Conservation (phyloP, 1,140 invertebrate genomes). For the Coelopa frigida region DNA sequence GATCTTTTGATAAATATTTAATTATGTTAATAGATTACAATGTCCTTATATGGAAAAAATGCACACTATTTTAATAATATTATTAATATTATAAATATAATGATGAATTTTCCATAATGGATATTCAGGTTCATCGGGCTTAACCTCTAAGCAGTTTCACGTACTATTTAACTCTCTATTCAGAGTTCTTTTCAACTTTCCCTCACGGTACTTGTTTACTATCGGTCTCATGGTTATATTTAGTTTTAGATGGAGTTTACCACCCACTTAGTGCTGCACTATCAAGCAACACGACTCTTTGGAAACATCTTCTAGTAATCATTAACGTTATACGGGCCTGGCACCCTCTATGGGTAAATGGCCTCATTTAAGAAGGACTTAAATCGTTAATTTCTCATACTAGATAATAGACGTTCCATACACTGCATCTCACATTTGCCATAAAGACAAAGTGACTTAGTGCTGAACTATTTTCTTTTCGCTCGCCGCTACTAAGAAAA, state of each 20-base stretch:
- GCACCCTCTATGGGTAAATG: constrained; percentile 59
- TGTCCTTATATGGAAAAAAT: too few species aligned
- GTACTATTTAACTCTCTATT: too few species aligned
- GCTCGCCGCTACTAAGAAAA: constrained; percentile 81
- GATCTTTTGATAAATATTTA: too few species aligned
- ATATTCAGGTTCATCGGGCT: constrained; percentile 17
- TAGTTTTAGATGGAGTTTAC: constrained; percentile 20
- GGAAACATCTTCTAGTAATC: constrained; percentile 52
- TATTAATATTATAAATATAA: constrained; percentile 37
- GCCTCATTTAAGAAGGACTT: constrained; percentile 31
- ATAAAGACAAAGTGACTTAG: constrained; percentile 21
- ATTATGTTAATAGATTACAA: too few species aligned
- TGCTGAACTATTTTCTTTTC: constrained; percentile 53
- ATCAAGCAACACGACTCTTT: constrained; percentile 63
- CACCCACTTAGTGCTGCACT: constrained; percentile 76
- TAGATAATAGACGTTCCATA: constrained; percentile 22
- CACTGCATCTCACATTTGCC: constrained; percentile 24
- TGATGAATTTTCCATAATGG: constrained; percentile 25
- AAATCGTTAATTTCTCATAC: constrained; percentile 39
- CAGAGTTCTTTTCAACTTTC: too few species aligned
- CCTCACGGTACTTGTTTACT: too few species aligned
- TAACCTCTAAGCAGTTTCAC: too few species aligned
- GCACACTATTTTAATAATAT: too few species aligned
- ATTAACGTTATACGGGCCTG: constrained; percentile 56
- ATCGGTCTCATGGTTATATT: too few species aligned